phyloP scores from a whole-genome alignment of 2,797 vertebrate genomes.

The Labeo calbasu region DNA sequence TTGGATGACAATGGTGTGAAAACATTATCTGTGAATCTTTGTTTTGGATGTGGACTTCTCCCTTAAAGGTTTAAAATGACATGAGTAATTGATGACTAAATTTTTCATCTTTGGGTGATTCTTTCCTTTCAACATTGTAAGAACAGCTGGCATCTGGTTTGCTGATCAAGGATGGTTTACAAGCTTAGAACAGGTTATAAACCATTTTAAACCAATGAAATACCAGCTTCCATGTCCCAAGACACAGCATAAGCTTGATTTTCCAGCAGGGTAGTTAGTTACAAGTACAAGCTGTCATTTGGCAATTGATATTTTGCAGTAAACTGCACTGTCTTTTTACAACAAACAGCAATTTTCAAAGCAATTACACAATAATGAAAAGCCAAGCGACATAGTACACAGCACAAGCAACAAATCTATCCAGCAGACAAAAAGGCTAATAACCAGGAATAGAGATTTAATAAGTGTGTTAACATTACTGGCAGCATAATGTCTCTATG shows the following conservation, averaged over 20 bases:
- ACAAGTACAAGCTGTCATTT: not conserved
- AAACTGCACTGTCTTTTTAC: not conserved
- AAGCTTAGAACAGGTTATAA: not conserved
- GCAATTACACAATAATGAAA: not conserved
- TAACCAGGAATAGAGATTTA: not conserved
- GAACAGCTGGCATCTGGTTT: not conserved
- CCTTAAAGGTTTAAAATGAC: not conserved
- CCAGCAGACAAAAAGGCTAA: slow-evolving; percentile 4
- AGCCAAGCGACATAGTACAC: slow-evolving; percentile 42
- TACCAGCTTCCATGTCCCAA: not conserved
- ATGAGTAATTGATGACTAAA: not conserved
- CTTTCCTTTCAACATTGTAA: not conserved
- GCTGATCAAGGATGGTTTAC: not conserved
- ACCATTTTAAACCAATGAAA: not conserved
- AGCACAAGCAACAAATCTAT: slow-evolving; percentile 26
- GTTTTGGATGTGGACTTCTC: too few species aligned
- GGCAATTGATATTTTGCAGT: not conserved
- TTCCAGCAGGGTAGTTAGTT: not conserved
- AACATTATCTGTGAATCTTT: too few species aligned
- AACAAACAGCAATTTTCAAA: slow-evolving; percentile 18
- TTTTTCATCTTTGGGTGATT: too few species aligned
- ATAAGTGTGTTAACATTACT: not conserved
- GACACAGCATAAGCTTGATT: not conserved
- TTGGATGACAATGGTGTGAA: too few species aligned
- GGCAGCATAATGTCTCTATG: not conserved